Base-by-base conservation (phyloP, 2,888 invertebrate species). In the Cantharis lateralis region DNA sequence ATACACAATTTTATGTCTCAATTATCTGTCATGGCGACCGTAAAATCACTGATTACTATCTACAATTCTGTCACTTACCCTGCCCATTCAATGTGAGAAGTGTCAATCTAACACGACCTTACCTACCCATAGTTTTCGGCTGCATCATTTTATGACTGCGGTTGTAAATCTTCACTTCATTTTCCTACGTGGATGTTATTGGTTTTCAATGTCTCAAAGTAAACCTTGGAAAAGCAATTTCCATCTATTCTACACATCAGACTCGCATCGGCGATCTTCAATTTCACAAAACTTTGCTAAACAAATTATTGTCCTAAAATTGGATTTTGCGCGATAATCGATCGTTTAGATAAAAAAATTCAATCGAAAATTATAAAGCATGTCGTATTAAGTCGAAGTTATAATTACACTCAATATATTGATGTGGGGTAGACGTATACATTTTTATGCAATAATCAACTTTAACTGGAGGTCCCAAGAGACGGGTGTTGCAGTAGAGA, bases 1-100 rank as follows among this genome's bases (percentile, higher is more conserved):
- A 86, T 86, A 85, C 83, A 82, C 81, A 83, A 84, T 85, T 85
- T 85, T 85, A 83, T 82, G 83, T 83, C 83, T 84, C 84, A 84
- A 84, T 84, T 84, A 82, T 78, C 80, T 78, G 81, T 79, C 81
- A 78, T 74, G 78, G 77, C 77, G 79, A 72, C 79, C 78, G 78
- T 77, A 80, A 78, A 81, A 79, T 70, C 77, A 71, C 78, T 77
- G 78, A 80, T 81, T 81, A 81, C 78, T 79, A 78, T 80, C 81
- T 77, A 79, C 79, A 79, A 78, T 80, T 80, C 75, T 75, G 70
- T 71, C 70, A 77, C 79, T 78, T 79, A 76, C 70, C 11, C 26
- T 71, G 63, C 72, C 75, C 75, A 79, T 79, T 80, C 66, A 70
- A 66, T 72, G 68, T 73, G 78, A 71, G 78, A 79, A 78, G 76